These are phyloP conservation scores for Antechinus flavipes DNA, from an alignment of 2,113 vertebrate genomes.

Conservation along the genomic window DNA sequence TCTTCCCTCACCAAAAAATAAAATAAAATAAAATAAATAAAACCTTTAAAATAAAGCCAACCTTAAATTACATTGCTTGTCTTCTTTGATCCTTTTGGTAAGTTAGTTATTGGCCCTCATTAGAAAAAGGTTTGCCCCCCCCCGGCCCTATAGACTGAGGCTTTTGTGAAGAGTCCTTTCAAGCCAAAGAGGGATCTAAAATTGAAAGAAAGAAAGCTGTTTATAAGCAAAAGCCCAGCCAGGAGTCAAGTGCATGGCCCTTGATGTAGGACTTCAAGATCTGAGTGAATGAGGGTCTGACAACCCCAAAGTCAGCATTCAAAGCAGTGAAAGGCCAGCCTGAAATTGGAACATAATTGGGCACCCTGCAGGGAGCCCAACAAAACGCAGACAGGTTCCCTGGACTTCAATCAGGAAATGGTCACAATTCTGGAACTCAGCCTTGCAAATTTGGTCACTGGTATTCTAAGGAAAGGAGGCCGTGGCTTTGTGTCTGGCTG, in stretches of 20 bases:
- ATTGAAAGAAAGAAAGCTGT: constrained; percentile 50
- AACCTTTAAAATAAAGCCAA: background rate
- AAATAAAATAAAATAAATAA: background rate
- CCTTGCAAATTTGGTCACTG: background rate
- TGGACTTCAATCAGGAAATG: background rate
- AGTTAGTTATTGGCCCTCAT: background rate
- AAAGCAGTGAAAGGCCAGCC: constrained; percentile 39
- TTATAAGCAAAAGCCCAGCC: constrained; percentile 51
- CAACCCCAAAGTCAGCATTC: constrained; percentile 22
- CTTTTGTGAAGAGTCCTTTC: constrained; percentile 47
- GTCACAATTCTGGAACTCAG: background rate
- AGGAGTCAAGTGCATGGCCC: constrained; percentile 25
- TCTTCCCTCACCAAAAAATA: background rate
- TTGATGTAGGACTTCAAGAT: background rate
- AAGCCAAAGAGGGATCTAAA: constrained; percentile 31
- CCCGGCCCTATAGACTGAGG: constrained; percentile 6
- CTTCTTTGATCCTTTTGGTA: constrained; percentile 5
- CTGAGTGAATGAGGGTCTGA: constrained; percentile 24
- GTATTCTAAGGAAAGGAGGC: background rate
- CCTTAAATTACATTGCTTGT: background rate
- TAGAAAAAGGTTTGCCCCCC: background rate
- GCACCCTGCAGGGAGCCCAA: constrained; percentile 25
- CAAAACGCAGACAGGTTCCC: constrained; percentile 19
- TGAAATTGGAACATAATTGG: constrained; percentile 54
- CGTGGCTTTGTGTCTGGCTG: background rate